Percentiles rank a stretch among this genome's conserved stretches.
Evolutionary conservation across 2,797 vertebrate genomes (phyloP).

Genomic region (Siniperca undulata): DNA sequence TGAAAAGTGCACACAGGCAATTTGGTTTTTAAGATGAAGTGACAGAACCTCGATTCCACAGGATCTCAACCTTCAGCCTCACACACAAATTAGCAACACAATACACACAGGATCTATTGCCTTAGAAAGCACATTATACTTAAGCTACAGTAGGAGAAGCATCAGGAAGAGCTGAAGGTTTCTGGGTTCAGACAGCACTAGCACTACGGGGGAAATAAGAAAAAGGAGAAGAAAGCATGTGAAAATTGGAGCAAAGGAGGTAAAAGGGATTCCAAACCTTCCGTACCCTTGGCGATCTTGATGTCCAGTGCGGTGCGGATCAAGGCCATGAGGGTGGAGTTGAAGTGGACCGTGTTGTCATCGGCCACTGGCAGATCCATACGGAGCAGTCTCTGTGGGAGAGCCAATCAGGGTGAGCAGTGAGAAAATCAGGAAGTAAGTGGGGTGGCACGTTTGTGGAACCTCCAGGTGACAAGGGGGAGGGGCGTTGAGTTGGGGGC

Average conservation of each 20-base stretch:
- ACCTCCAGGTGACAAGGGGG: constrained; percentile 87
- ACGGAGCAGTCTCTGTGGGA: constrained; percentile 91
- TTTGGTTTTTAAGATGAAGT: constrained; percentile 17
- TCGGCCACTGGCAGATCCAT: constrained; percentile 97
- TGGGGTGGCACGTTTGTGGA: constrained; percentile 54
- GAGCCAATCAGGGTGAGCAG: constrained; percentile 72
- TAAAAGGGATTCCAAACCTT: constrained; percentile 74
- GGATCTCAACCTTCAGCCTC: constrained; percentile 11
- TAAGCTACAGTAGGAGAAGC: constrained; percentile 44
- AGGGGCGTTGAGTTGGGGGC: constrained; percentile 88
- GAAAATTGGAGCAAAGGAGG: constrained; percentile 33
- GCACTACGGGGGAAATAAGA: constrained; percentile 10
- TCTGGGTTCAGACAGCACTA: constrained; percentile 45
- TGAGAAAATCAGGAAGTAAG: constrained; percentile 70
- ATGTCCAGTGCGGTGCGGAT: constrained; percentile 96
- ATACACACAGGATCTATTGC: constrained; percentile 23
- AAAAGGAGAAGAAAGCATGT: constrained; percentile 39
- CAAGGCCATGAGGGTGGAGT: constrained; percentile 97
- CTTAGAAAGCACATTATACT: constrained; percentile 39
- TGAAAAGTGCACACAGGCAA: background rate
- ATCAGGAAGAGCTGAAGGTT: constrained; percentile 47
- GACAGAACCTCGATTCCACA: constrained; percentile 21
- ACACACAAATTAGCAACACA: constrained; percentile 5
- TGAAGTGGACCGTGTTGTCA: constrained; percentile 96
- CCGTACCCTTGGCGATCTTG: constrained; percentile 95